Evolutionary conservation across 2,113 vertebrate species (phyloP).

Genomic region (Ceratotherium simum): DNA sequence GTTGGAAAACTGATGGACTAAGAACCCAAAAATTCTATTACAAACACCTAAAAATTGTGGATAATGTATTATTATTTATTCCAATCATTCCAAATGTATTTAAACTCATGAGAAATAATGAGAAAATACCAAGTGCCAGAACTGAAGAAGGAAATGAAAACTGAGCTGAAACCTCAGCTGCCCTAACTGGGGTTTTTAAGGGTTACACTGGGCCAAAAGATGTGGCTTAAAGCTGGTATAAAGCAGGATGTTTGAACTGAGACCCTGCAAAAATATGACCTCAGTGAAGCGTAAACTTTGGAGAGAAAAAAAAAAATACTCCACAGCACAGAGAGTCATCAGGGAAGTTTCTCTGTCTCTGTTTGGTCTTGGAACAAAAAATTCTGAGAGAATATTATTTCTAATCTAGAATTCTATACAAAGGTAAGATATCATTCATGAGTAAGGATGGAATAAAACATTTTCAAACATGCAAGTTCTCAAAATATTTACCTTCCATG

Average conservation of each 20-base stretch:
- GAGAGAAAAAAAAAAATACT: neutral
- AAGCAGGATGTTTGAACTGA: neutral
- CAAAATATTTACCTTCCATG: conserved; percentile 39
- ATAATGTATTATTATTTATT: too few species aligned
- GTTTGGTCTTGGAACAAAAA: neutral
- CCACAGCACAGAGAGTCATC: neutral
- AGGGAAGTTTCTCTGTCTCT: neutral
- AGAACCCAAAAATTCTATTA: neutral
- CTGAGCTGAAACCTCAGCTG: neutral
- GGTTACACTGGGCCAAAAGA: neutral
- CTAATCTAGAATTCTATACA: neutral
- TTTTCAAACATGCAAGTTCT: neutral
- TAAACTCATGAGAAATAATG: conserved; percentile 8
- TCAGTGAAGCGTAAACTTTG: neutral
- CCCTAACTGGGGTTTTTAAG: neutral
- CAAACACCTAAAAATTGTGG: neutral
- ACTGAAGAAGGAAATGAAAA: conserved; percentile 31
- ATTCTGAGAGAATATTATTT: conserved; percentile 37
- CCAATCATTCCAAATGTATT: neutral
- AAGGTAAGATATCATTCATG: neutral
- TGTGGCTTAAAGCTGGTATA: neutral
- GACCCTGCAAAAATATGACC: neutral
- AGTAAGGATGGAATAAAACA: neutral
- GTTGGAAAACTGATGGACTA: conserved; percentile 4
- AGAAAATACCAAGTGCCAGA: conserved; percentile 24